These are phyloP conservation scores for Leptobrachium ailaonicum DNA, from an alignment of 2,113 vertebrate genomes.

Conservation along the genomic window DNA sequence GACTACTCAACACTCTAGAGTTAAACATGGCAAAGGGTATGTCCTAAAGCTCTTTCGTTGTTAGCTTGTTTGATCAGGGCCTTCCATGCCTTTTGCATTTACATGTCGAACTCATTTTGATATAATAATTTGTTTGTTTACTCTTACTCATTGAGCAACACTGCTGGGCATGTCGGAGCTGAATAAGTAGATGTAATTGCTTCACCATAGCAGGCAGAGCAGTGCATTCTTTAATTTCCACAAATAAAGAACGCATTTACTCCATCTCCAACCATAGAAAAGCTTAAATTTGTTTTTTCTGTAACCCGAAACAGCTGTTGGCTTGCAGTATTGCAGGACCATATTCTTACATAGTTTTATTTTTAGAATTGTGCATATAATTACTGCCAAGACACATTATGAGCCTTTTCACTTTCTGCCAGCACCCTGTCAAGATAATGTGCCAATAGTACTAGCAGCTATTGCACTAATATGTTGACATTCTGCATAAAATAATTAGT, in stretches of 20 bases:
- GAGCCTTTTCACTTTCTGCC: slow-evolving; percentile 60
- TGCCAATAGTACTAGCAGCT: slow-evolving; percentile 68
- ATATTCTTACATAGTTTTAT: slow-evolving; percentile 79
- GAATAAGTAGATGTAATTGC: too few species aligned
- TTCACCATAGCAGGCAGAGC: slow-evolving; percentile 13
- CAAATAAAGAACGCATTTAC: background rate
- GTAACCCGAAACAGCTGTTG: slow-evolving; percentile 75
- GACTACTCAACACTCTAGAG: too few species aligned
- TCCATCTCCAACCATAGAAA: slow-evolving; percentile 3
- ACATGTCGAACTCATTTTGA: too few species aligned
- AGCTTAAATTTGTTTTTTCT: slow-evolving; percentile 6
- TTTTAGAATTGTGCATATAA: slow-evolving; percentile 70
- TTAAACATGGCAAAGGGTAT: too few species aligned
- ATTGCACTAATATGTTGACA: slow-evolving; percentile 58
- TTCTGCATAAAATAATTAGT: slow-evolving; percentile 55
- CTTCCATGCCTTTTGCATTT: too few species aligned
- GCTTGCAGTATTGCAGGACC: slow-evolving; percentile 66
- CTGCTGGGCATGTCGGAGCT: too few species aligned
- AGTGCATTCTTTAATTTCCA: slow-evolving; percentile 3
- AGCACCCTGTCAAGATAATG: slow-evolving; percentile 66
- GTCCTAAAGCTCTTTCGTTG: too few species aligned
- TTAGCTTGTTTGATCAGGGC: too few species aligned
- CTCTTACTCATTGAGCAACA: too few species aligned
- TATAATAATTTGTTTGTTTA: too few species aligned
- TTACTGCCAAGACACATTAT: slow-evolving; percentile 67